Evolutionary conservation across 2,888 invertebrate genomes (phyloP), one percentile per base, ranked within the genome.

Genomic region (Thecocarcelia acutangulata): DNA sequence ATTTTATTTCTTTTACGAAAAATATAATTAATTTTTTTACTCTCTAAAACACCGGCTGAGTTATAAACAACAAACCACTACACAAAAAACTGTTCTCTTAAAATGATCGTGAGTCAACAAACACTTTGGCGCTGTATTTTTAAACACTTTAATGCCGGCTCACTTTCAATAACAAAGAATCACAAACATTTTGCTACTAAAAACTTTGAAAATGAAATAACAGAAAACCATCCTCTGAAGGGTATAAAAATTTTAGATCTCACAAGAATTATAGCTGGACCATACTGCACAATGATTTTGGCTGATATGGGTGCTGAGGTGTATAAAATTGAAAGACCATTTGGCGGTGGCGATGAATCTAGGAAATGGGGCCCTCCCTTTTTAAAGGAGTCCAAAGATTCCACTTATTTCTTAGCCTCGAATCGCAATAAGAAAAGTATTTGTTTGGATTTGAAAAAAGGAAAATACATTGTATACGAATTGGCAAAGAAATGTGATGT

Each of bases 341-440:
- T 92, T 0, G 91, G 91, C 1, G 97, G 96, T 0, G 97, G 97
- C 0, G 98, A 98, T 89, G 98, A 98, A 87, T 94, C 97, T 0
- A 92, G 98, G 63, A 94, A 94, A 82, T 99, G 98, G 98, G 97
- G 97, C 0, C 98, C 98, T 0, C 98, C 98, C 0, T 97, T 96
- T 88, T 88, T 94, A 2, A 87, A 94, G 6, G 91, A 93, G 24
- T 92, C 92, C 54, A 92, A 93, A 1, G 95, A 96, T 86, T 92
- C 96, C 0, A 94, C 95, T 70, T 98, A 99, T 88, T 98, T 96
- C 89, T 89, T 96, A 21, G 92, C 95, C n/a, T 92, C 96, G 4
- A 99, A 99, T 91, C 94, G 98, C 79, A 99, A 98, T 89, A 99
- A 99, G 91, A 96, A 96, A 90, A 98, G 98, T 90, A 92, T 98